Base-by-base conservation (phyloP, 2,797 vertebrate species). In the Triplophysa bombifrons region DNA sequence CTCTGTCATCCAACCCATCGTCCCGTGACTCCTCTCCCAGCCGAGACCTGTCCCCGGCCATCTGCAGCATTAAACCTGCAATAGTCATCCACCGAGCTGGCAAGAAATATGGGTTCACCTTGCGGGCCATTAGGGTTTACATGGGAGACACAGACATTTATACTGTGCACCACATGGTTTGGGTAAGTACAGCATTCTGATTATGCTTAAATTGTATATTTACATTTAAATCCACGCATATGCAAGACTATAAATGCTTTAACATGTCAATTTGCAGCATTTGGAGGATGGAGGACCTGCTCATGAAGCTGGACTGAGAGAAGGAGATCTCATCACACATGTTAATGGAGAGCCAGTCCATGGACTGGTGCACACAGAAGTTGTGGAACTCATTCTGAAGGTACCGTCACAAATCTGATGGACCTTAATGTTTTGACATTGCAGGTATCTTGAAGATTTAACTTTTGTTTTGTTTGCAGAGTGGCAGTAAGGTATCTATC, bases 61-160 rank as follows among this genome's bases (percentile, higher is more conserved):
- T 97, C 1, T 89, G 86, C 90, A 93, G 86, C 84, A 74, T 89
- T 55, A 96, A 95, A 84, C 95, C 97, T 8, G 94, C 97, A 87
- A 95, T 97, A 81, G 74, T 95, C 85, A 99, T 99, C 88, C 96
- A 97, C 90, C 86, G 96, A 76, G 95, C 94, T 4, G 96, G 96
- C 19, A 99, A 99, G 92, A 99, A 99, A 90, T 99, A 98, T 0
- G 98, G 98, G 86, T 99, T 99, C 91, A 99, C 98, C 20, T 93
- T 99, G 76, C 89, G 96, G 3, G 98, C 98, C 86, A 99, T 99
- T 89, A 93, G 96, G 0, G 98, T 99, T 77, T 99, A 99, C 91
- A 96, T 99, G 96, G 97, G 98, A 4, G 97, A 98, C 91, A 94
- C 93, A 0, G 95, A 99, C 77, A 91, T 99, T 93, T 99, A 98